These are phyloP conservation scores for Enteromius argenteus DNA, from an alignment of 2,797 vertebrate genomes.

Conservation along the genomic window DNA sequence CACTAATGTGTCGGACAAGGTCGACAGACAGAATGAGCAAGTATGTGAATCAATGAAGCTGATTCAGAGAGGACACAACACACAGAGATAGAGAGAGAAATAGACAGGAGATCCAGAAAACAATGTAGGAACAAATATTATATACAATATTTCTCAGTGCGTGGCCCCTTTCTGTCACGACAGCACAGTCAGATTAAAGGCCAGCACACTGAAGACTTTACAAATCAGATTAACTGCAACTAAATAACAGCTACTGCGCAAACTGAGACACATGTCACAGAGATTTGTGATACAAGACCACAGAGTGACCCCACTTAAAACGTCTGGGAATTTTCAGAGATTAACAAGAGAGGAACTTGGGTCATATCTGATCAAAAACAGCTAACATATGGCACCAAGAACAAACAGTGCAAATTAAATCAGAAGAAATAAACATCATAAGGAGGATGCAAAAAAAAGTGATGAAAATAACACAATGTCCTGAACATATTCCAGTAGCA, in stretches of 20 bases:
- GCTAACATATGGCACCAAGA: not conserved
- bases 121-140: conserved; percentile 52
- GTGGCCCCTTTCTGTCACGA: conserved; percentile 21
- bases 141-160: not conserved
- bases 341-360: not conserved
- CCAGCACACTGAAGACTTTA: conserved; percentile 11
- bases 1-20: conserved; percentile 76
- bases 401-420: not conserved
- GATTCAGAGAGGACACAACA: conserved; percentile 42
- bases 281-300: not conserved
- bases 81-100: not conserved
- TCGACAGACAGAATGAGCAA: conserved; percentile 71
- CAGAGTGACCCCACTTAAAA: conserved; percentile 4
- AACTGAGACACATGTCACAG: not conserved
- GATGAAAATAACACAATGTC: not conserved
- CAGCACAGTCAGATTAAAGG: not conserved
- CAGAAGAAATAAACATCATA: not conserved
- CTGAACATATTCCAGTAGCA: not conserved
- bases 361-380: not conserved
- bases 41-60: conserved; percentile 73
- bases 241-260: conserved; percentile 5
- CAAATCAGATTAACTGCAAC: conserved; percentile 30
- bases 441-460: not conserved
- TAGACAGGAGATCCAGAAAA: conserved; percentile 58
- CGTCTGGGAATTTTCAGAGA: not conserved